A percentile compares a stretch with the other conserved stretches of the same genome.
Conservation (phyloP, 2,797 vertebrate species). For the Molossus molossus region DNA sequence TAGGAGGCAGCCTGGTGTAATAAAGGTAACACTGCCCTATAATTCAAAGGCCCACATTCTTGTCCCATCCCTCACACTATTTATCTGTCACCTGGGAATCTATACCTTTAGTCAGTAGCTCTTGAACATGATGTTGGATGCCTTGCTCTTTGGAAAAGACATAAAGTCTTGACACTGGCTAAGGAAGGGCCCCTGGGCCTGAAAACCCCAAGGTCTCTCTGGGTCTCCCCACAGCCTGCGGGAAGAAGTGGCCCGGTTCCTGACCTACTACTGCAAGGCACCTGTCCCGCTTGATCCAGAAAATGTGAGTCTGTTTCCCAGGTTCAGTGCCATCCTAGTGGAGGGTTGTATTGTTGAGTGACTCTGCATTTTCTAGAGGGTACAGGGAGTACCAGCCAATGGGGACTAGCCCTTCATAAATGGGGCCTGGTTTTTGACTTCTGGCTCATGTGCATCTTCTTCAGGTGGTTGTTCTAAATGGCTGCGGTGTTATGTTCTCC, state of each 20-base stretch:
- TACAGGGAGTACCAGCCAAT: background rate
- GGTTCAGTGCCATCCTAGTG: background rate
- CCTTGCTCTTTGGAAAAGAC: background rate
- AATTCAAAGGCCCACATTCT: background rate
- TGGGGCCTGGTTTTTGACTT: background rate
- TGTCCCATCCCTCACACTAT: background rate
- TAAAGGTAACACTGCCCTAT: background rate
- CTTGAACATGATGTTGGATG: background rate
- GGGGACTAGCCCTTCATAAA: background rate
- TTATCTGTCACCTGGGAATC: background rate
- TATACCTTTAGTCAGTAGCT: background rate
- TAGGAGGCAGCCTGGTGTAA: background rate
- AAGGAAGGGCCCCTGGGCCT: background rate
- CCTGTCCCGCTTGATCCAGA: constrained; percentile 92
- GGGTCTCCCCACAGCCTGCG: constrained; percentile 91
- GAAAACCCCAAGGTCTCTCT: background rate
- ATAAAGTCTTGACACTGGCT: background rate
- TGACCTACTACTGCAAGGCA: constrained; percentile 94
- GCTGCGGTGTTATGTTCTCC: constrained; percentile 94
- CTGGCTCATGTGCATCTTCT: constrained; percentile 38
- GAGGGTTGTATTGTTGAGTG: background rate
- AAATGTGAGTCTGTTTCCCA: constrained; percentile 92
- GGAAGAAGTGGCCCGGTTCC: constrained; percentile 94
- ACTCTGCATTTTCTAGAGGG: background rate
- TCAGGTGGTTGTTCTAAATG: constrained; percentile 96